Percentiles rank a stretch among this genome's conserved stretches.
phyloP scores from a whole-genome alignment of 2,113 vertebrate genomes.

The Nothocercus nigrocapillus region DNA sequence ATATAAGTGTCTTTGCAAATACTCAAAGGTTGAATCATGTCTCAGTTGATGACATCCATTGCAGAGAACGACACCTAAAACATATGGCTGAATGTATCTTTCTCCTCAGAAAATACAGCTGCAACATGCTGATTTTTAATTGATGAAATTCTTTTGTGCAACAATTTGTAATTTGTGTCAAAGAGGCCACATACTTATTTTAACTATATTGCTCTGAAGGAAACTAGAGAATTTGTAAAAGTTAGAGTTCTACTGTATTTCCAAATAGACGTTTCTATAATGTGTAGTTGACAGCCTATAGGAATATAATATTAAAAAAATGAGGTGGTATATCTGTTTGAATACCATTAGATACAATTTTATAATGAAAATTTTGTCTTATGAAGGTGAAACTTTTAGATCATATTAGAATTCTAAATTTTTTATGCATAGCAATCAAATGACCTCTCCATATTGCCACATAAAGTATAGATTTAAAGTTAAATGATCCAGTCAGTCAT shows the following conservation, averaged over 20 bases:
- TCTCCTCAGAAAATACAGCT: not conserved
- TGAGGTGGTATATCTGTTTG: slow-evolving; percentile 46
- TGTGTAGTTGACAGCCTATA: not conserved
- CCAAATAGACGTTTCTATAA: not conserved
- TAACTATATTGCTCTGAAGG: not conserved
- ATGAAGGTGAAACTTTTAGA: slow-evolving; percentile 83
- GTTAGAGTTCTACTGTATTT: not conserved
- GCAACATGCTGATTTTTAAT: not conserved
- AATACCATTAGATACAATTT: slow-evolving; percentile 73
- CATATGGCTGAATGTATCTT: accelerated
- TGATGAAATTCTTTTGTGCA: not conserved
- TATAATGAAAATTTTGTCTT: slow-evolving; percentile 82
- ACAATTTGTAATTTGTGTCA: not conserved
- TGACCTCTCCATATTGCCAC: slow-evolving; percentile 77
- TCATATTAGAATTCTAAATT: slow-evolving; percentile 80
- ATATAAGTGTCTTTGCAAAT: not conserved
- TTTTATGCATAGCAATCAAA: slow-evolving; percentile 80
- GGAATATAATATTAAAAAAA: not conserved
- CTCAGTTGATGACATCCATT: not conserved
- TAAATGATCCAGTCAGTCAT: slow-evolving; percentile 83
- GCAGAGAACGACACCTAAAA: not conserved
- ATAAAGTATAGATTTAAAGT: slow-evolving; percentile 82
- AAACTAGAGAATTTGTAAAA: not conserved
- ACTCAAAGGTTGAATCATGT: not conserved
- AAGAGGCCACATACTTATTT: not conserved